Base-by-base conservation (phyloP, 2,113 vertebrate genomes). In the Spheniscus mendiculus region DNA sequence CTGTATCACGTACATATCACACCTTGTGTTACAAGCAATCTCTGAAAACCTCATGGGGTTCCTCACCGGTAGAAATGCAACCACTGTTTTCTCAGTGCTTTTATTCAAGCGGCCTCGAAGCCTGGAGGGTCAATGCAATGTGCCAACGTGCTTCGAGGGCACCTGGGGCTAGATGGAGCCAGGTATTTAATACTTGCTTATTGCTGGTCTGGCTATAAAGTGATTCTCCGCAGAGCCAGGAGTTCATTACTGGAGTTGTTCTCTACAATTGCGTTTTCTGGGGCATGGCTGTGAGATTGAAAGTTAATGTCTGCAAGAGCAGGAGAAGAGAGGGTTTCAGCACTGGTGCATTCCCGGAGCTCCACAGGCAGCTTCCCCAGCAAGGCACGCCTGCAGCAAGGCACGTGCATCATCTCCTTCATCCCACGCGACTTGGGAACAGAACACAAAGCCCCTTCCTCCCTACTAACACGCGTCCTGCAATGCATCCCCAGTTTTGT, bases 1-100 rank as follows among this genome's bases (percentile, higher is more conserved):
- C 63, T 40, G 10, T 11, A 2, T 9, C 62, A 2, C 5, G 0
- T 11, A 12, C 11, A 2, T 5, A 15, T 5, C 5, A 1, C 52
- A 23, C 21, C 55, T 20, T 0, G 22, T 7, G 21, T 16, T 44
- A 12, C 0, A 12, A 38, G 83, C 76, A 49, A 15, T 6, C 61
- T 40, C 55, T 10, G 1, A 34, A 16, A 56, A 5, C 6, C 26
- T 32, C 45, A 3, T 0, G 0, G 2, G 4, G 69, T 1, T 87
- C 40, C 65, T 62, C 1, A 0, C 36, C 1, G 1, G 61, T 22
- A 34, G 66, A 42, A 56, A 25, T 2, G 6, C 86, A 47, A 45
- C 36, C 29, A 4, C 44, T 8, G 3, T 10, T 27, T 26, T 18
- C 50, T 66, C 69, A 8, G 50, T 2, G 58, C 49, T 55, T 19